Conservation (phyloP, 2,888 invertebrate genomes). For the Neoitamus cyanurus region DNA sequence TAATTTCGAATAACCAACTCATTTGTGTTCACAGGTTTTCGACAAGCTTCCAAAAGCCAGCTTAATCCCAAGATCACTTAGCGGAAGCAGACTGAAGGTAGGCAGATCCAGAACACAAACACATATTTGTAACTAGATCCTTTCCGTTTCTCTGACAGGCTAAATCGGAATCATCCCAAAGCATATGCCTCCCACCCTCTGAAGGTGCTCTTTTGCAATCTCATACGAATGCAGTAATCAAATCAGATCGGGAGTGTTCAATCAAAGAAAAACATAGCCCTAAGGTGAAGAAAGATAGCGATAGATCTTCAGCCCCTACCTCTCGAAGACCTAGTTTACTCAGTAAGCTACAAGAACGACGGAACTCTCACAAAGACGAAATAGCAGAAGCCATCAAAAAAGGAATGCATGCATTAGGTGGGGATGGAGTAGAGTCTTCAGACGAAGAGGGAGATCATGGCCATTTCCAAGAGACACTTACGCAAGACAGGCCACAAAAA, state of each 20-base stretch:
- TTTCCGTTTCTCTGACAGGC: neutral
- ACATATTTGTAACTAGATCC: neutral
- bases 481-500: neutral
- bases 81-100: neutral
- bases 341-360: neutral
- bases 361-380: neutral
- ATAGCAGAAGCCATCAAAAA: constrained; percentile 13
- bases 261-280: neutral
- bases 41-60: neutral
- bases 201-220: neutral
- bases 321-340: neutral
- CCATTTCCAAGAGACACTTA: neutral
- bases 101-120: neutral
- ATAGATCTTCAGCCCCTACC: neutral
- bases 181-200: neutral
- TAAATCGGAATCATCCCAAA: neutral
- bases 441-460: neutral
- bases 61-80: constrained; percentile 38
- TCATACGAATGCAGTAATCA: neutral
- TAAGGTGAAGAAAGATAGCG: neutral
- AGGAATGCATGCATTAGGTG: neutral
- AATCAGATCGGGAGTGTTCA: neutral
- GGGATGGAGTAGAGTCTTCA: neutral
- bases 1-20: neutral
- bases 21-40: neutral